phyloP scores from a whole-genome alignment of 2,797 vertebrate genomes.

The Squalus acanthias region DNA sequence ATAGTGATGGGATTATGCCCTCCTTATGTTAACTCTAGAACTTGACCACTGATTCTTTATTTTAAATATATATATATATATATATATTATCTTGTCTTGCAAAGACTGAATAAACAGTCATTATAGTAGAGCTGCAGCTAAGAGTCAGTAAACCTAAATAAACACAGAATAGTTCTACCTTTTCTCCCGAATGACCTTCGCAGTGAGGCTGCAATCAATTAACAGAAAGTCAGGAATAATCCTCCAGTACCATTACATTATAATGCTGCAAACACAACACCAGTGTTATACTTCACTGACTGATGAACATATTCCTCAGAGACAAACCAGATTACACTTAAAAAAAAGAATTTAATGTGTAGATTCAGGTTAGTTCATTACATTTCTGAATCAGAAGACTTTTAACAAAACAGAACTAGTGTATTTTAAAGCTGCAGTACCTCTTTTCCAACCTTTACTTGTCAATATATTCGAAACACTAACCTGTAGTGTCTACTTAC shows the following conservation, averaged over 20 bases:
- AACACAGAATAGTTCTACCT: constrained; percentile 86
- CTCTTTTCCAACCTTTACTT: not conserved
- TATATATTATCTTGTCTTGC: not conserved
- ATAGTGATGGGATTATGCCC: constrained; percentile 40
- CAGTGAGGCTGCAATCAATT: constrained; percentile 82
- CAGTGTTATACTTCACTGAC: not conserved
- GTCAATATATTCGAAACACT: not conserved
- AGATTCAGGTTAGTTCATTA: not conserved
- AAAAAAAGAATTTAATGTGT: not conserved
- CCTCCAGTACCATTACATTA: not conserved
- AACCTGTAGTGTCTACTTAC: not conserved
- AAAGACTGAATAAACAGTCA: not conserved
- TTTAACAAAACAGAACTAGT: not conserved
- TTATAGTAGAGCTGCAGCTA: not conserved
- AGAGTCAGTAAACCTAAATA: constrained; percentile 73
- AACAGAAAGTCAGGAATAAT: constrained; percentile 69
- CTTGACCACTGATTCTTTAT: constrained; percentile 59
- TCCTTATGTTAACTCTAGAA: constrained; percentile 47
- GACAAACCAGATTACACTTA: not conserved
- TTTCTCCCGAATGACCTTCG: constrained; percentile 87
- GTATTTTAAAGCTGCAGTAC: not conserved
- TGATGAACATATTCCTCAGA: not conserved
- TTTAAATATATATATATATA: not conserved
- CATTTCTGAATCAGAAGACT: not conserved
- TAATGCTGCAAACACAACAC: not conserved